Conservation (phyloP, 30 jellyfish, hydroid and myxozoan genomes). For the Aurelia aurita region DNA sequence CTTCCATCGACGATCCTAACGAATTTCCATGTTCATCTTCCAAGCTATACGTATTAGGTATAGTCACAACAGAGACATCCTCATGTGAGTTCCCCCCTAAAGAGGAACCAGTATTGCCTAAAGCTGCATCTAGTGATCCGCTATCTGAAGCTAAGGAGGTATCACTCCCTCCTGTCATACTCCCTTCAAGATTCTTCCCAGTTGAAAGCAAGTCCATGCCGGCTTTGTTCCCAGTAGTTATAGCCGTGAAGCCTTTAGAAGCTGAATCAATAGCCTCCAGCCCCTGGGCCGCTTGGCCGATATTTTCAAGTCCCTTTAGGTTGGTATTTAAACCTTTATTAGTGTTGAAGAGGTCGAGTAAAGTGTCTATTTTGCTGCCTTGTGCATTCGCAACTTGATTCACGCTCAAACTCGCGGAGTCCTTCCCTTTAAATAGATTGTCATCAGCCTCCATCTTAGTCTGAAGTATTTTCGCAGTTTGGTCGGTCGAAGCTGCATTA, state of each 20-base stretch:
- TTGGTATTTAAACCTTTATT: background rate
- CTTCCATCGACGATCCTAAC: slow-evolving; percentile 42
- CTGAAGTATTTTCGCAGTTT: slow-evolving; percentile 71
- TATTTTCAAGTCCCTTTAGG: slow-evolving; percentile 14
- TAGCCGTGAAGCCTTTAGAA: slow-evolving; percentile 51
- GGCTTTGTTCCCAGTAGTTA: slow-evolving; percentile 19
- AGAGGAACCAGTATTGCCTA: slow-evolving; percentile 21
- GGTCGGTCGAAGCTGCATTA: slow-evolving; percentile 72
- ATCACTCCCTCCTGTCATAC: slow-evolving; percentile 47
- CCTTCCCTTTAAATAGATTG: slow-evolving; percentile 42
- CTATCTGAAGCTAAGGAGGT: slow-evolving; percentile 30
- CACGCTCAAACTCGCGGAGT: slow-evolving; percentile 46
- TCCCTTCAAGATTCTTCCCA: slow-evolving; percentile 32
- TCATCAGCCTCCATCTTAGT: slow-evolving; percentile 55
- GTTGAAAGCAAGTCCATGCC: slow-evolving; percentile 16
- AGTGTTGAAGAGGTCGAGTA: slow-evolving; percentile 46
- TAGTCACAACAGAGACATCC: slow-evolving; percentile 83
- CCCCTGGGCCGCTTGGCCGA: slow-evolving; percentile 33
- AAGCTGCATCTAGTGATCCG: slow-evolving; percentile 44
- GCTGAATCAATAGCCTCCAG: slow-evolving; percentile 57
- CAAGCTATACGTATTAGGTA: slow-evolving; percentile 76
- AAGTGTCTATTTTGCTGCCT: slow-evolving; percentile 56
- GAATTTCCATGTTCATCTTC: slow-evolving; percentile 94
- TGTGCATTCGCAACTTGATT: slow-evolving; percentile 64
- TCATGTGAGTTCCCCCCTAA: slow-evolving; percentile 33